Conservation (phyloP, 2,797 vertebrate species). For the Halcyon chelicuti region DNA sequence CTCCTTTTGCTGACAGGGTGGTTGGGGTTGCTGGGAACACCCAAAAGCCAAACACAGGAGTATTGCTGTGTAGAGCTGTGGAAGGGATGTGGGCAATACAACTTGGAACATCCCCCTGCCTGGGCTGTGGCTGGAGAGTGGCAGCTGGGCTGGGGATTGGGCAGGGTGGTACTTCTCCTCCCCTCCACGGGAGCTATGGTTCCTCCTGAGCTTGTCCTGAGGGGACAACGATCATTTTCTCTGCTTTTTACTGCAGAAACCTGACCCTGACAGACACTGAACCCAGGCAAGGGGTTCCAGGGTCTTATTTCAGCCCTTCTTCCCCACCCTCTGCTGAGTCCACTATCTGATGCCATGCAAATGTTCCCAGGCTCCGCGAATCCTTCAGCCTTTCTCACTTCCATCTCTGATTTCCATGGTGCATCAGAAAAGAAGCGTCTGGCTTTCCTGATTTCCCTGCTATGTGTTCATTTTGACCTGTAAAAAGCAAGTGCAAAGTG, state of each 20-base stretch:
- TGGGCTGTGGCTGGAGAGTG: not conserved
- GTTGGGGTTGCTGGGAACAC: not conserved
- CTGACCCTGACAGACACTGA: not conserved
- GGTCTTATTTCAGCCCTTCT: not conserved
- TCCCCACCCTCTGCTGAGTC: not conserved
- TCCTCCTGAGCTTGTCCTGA: not conserved
- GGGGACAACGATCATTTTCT: not conserved
- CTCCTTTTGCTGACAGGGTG: not conserved
- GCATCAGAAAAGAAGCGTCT: not conserved
- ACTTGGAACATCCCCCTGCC: not conserved
- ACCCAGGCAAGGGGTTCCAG: not conserved
- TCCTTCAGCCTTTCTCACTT: not conserved
- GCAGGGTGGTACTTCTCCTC: not conserved
- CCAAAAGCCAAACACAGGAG: not conserved
- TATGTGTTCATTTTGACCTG: not conserved
- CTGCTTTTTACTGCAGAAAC: not conserved
- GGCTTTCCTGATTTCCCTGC: not conserved
- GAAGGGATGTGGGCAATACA: rapidly evolving
- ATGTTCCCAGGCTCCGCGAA: not conserved
- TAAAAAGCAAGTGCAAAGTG: not conserved
- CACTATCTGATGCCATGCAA: constrained; percentile 12
- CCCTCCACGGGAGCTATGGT: rapidly evolving
- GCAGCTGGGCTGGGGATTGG: not conserved
- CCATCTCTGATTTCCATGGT: constrained; percentile 25
- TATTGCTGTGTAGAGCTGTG: not conserved